Conservation (phyloP, 1,140 invertebrate genomes). For the Metopolophium dirhodum region DNA sequence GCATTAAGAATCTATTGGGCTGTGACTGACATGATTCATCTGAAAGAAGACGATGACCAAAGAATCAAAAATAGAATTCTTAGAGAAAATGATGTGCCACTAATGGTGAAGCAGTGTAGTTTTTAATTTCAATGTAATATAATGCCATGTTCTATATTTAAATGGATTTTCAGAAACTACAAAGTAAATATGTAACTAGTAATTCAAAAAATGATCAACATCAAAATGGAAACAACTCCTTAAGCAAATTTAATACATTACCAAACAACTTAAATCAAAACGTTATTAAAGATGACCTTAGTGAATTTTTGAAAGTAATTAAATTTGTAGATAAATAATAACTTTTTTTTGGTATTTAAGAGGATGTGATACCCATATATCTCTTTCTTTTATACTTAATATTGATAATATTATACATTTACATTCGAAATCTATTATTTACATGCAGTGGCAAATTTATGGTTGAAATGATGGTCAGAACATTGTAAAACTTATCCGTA, state of each 20-base stretch:
- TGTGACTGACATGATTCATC: slow-evolving; percentile 80
- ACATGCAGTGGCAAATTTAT: no score
- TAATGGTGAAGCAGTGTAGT: slow-evolving; percentile 8
- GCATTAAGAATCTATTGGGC: slow-evolving; percentile 85
- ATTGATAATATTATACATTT: no score
- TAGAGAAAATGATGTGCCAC: slow-evolving; percentile 23
- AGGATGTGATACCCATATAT: no score
- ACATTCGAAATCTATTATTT: no score
- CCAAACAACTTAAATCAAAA: slow-evolving; percentile 74
- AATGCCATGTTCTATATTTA: background rate
- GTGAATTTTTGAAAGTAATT: slow-evolving; percentile 71
- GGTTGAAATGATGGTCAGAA: no score
- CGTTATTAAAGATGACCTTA: slow-evolving; percentile 73
- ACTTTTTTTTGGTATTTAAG: background rate
- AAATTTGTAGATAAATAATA: slow-evolving; percentile 15
- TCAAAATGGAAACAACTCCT: slow-evolving; percentile 43
- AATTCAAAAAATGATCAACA: slow-evolving; percentile 39
- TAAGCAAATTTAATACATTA: slow-evolving; percentile 68
- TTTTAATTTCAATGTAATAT: background rate
- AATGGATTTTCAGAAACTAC: slow-evolving; percentile 46
- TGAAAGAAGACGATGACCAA: slow-evolving; percentile 87
- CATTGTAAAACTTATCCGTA: no score
- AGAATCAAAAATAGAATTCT: slow-evolving; percentile 61
- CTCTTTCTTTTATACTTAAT: no score
- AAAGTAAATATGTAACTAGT: slow-evolving; percentile 53